Evolutionary conservation across 2,113 vertebrate genomes (phyloP).

Genomic region (Synodontis membranacea): DNA sequence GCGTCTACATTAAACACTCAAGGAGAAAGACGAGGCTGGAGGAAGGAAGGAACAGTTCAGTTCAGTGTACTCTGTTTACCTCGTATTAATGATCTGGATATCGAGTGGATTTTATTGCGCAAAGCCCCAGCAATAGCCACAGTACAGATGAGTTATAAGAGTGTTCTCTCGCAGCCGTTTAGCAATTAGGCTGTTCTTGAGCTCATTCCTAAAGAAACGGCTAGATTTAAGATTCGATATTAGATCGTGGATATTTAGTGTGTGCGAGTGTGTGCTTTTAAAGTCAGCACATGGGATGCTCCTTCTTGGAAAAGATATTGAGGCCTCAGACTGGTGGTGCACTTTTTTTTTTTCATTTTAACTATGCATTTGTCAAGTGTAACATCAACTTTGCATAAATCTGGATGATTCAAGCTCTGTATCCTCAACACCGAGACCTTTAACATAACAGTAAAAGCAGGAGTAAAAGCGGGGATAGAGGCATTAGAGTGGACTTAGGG

Average conservation of each 20-base stretch:
- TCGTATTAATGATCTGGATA: conserved; percentile 33
- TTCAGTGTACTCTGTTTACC: conserved; percentile 36
- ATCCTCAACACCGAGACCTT: conserved; percentile 24
- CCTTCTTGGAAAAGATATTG: not conserved
- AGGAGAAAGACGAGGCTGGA: conserved; percentile 65
- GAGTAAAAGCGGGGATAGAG: conserved; percentile 48
- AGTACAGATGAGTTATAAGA: conserved; percentile 11
- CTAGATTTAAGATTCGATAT: not conserved
- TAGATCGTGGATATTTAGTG: not conserved
- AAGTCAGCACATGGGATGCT: not conserved
- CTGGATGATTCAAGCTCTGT: conserved; percentile 9
- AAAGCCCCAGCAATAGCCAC: conserved; percentile 10
- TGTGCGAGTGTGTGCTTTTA: not conserved
- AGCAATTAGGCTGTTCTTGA: conserved; percentile 7
- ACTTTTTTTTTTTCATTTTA: not conserved
- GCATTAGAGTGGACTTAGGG: conserved; percentile 55
- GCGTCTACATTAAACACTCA: conserved; percentile 84
- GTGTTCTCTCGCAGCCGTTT: conserved; percentile 2
- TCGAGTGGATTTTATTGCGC: conserved; percentile 16
- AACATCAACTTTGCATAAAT: not conserved
- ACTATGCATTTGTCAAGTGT: not conserved
- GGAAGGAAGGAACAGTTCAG: conserved; percentile 47
- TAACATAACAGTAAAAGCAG: conserved; percentile 21
- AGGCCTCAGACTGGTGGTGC: not conserved
- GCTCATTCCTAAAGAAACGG: conserved; percentile 14